Evolutionary conservation across 2,888 invertebrate species (phyloP).

Genomic region (Netelia melanura): DNA sequence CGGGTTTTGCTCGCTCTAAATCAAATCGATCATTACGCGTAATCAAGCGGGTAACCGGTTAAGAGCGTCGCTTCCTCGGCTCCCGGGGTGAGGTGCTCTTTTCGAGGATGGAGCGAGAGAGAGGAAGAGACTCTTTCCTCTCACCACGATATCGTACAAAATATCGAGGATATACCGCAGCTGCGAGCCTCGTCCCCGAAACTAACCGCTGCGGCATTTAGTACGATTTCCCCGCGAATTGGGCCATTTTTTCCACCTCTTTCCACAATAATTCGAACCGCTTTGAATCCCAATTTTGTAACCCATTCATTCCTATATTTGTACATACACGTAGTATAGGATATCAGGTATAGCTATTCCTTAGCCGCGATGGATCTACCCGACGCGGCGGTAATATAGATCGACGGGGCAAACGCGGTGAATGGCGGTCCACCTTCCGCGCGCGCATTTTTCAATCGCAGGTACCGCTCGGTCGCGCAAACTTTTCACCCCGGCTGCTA

Average conservation of each 20-base stretch:
- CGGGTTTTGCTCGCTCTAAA: slow-evolving; percentile 76
- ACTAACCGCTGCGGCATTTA: slow-evolving; percentile 69
- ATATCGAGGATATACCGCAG: neutral
- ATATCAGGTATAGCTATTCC: slow-evolving; percentile 17
- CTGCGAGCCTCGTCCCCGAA: neutral
- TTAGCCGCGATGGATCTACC: slow-evolving; percentile 30
- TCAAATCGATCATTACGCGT: slow-evolving; percentile 83
- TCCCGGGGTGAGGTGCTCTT: slow-evolving; percentile 53
- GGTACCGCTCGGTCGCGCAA: slow-evolving; percentile 49
- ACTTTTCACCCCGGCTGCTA: slow-evolving; percentile 48
- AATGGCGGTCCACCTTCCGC: slow-evolving; percentile 55
- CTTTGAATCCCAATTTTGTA: slow-evolving; percentile 81
- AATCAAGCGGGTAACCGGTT: slow-evolving; percentile 82
- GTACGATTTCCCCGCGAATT: slow-evolving; percentile 76
- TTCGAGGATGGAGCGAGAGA: slow-evolving; percentile 31
- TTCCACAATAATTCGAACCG: slow-evolving; percentile 75
- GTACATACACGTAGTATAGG: slow-evolving; percentile 45
- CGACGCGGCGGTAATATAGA: slow-evolving; percentile 41
- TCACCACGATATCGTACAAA: neutral
- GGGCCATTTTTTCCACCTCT: slow-evolving; percentile 73
- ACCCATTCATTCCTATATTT: slow-evolving; percentile 77
- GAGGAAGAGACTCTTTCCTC: neutral
- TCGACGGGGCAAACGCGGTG: slow-evolving; percentile 24
- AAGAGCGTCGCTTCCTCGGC: slow-evolving; percentile 68
- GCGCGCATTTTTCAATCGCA: slow-evolving; percentile 34